Base-by-base conservation (phyloP, 2,888 invertebrate species). In the Zaprionus bogoriensis region DNA sequence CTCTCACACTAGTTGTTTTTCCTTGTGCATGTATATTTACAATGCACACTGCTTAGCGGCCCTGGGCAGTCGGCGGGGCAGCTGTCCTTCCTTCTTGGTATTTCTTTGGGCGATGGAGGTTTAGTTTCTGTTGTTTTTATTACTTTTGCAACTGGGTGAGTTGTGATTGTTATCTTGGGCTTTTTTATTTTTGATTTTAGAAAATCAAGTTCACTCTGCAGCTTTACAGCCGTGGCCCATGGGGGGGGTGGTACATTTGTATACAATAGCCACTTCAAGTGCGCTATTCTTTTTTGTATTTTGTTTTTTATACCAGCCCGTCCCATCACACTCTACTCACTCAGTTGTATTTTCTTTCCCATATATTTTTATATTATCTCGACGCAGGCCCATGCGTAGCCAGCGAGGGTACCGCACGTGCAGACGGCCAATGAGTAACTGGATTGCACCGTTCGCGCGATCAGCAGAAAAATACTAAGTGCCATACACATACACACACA, bases 341-440 rank as follows among this genome's bases (percentile, higher is more conserved):
- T n/a, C n/a, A n/a, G n/a, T n/a, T n/a, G n/a, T n/a, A n/a, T n/a
- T n/a, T n/a, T n/a, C n/a, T n/a, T n/a, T n/a, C n/a, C n/a, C n/a
- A n/a, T n/a, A n/a, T n/a, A n/a, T n/a, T n/a, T n/a, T n/a, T n/a
- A n/a, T n/a, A n/a, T n/a, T n/a, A n/a, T n/a, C n/a, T n/a, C n/a
- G n/a, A n/a, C n/a, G n/a, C n/a, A 20, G 6, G 45, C 12, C 45
- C 12, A 47, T 14, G 12, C 50, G 14, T 27, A 47, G 47, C 45
- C 42, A 60, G 51, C 47, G 14, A 36, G 7, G 60, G 38, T 60
- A 74, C 76, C 74, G 76, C 76, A 74, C 81, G 76, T 76, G 74
- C 63, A 68, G 81, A 78, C 78, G 76, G 84, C 77, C 77, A 72
- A 76, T 68, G 74, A 78, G 66, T 55, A 78, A 81, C 80, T 81